Conservation (phyloP, 1,140 invertebrate species). For the Neuroterus valhalla region DNA sequence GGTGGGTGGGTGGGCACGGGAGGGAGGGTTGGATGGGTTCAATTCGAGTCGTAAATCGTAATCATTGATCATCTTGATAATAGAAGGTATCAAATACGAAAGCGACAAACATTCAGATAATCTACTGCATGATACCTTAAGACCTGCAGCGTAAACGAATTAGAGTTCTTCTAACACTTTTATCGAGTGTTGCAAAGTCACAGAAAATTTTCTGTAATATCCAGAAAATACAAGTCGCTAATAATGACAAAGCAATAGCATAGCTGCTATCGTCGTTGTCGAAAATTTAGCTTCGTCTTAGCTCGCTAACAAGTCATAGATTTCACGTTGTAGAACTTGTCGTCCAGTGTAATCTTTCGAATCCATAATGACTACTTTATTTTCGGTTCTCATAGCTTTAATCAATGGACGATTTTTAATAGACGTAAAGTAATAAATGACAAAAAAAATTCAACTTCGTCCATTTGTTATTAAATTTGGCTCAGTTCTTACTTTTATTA, state of each 20-base stretch:
- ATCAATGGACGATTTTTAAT: slow-evolving; percentile 37
- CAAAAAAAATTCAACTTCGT: slow-evolving; percentile 26
- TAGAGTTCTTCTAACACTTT: slow-evolving; percentile 54
- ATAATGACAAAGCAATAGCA: slow-evolving; percentile 21
- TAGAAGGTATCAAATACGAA: slow-evolving; percentile 62
- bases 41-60: slow-evolving; percentile 51
- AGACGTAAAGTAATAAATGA: slow-evolving; percentile 31
- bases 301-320: slow-evolving; percentile 57
- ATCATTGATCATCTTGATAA: slow-evolving; percentile 54
- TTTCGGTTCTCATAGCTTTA: not conserved
- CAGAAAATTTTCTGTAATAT: slow-evolving; percentile 26
- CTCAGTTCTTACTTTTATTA: slow-evolving; percentile 31
- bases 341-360: slow-evolving; percentile 56
- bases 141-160: slow-evolving; percentile 60
- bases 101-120: slow-evolving; percentile 28
- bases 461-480: slow-evolving; percentile 1
- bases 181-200: slow-evolving; percentile 47
- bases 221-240: slow-evolving; percentile 8
- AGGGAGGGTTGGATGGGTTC: slow-evolving; percentile 65
- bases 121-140: slow-evolving; percentile 57
- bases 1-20: slow-evolving; percentile 63
- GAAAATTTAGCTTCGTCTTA: slow-evolving; percentile 6
- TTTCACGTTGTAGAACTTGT: slow-evolving; percentile 61
- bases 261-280: slow-evolving; percentile 23
- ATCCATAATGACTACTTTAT: not conserved